phyloP scores from a whole-genome alignment of 2,113 vertebrate species.

The Proterorhinus semilunaris region DNA sequence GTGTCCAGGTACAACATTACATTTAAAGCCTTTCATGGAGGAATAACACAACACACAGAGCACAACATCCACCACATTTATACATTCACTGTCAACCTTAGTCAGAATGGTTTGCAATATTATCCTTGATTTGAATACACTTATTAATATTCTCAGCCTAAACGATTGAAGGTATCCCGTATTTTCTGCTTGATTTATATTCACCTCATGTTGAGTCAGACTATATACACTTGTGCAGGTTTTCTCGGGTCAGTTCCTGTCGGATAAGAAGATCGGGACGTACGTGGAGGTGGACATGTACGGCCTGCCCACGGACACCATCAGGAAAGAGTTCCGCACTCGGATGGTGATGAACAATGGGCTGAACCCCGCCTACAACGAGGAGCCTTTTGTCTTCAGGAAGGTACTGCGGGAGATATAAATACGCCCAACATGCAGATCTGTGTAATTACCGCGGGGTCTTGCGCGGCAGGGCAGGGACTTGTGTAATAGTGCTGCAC shows the following conservation, averaged over 20 bases:
- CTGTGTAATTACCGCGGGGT: not conserved
- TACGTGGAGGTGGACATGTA: slow-evolving; percentile 99
- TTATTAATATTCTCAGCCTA: too few relatives aligned
- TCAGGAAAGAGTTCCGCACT: slow-evolving; percentile 95
- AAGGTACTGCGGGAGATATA: slow-evolving; percentile 78
- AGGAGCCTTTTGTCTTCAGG: slow-evolving; percentile 96
- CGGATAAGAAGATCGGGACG: slow-evolving; percentile 97
- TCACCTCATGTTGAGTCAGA: too few relatives aligned
- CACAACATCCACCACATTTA: not conserved
- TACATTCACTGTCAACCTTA: not conserved
- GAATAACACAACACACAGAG: not conserved
- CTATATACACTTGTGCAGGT: slow-evolving; percentile 73
- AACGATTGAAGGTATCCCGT: too few relatives aligned
- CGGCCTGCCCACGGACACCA: slow-evolving; percentile 94
- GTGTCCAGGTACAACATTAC: slow-evolving; percentile 85
- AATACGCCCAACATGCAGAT: not conserved
- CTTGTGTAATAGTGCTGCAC: too few relatives aligned
- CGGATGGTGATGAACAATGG: slow-evolving; percentile 99
- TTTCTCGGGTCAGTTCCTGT: slow-evolving; percentile 97
- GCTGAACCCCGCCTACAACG: slow-evolving; percentile 96
- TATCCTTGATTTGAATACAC: too few relatives aligned
- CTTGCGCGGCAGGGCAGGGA: not conserved
- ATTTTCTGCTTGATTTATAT: too few relatives aligned
- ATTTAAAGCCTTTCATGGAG: not conserved
- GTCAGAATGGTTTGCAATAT: too few relatives aligned